These are phyloP conservation scores for Mormyrops attenuatus DNA, from an alignment of 2,797 vertebrate species.

Conservation along the genomic window DNA sequence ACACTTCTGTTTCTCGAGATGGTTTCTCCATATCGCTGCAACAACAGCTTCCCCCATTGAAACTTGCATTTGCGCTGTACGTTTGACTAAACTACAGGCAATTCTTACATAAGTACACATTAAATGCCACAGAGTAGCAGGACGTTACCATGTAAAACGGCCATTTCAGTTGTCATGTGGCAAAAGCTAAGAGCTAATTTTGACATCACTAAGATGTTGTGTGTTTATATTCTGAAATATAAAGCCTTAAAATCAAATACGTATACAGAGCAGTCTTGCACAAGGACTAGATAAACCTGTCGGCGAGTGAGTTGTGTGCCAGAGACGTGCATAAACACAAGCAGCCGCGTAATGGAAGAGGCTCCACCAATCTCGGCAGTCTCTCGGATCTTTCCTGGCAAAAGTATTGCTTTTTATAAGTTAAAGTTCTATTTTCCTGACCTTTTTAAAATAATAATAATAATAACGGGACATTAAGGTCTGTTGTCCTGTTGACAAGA, in stretches of 20 bases:
- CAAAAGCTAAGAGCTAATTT: not conserved
- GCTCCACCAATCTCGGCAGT: not conserved
- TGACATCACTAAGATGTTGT: not conserved
- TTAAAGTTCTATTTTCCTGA: not conserved
- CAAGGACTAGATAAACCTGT: constrained; percentile 1
- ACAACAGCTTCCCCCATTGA: not conserved
- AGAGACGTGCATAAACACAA: not conserved
- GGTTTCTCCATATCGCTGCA: not conserved
- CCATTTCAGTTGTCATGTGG: not conserved
- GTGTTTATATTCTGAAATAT: not conserved
- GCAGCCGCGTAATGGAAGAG: not conserved
- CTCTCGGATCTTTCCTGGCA: not conserved
- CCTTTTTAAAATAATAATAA: not conserved
- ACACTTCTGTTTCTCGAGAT: not conserved
- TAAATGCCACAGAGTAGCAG: not conserved
- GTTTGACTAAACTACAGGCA: not conserved
- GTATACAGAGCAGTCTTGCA: not conserved
- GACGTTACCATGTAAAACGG: not conserved
- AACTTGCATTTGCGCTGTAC: not conserved
- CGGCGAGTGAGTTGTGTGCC: not conserved
- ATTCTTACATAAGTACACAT: not conserved
- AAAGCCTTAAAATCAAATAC: not conserved
- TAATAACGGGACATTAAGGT: not conserved
- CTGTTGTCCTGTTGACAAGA: not conserved
- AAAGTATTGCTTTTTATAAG: not conserved